Base-by-base conservation (phyloP, 2,797 vertebrate genomes). In the Falco novaeseelandiae region DNA sequence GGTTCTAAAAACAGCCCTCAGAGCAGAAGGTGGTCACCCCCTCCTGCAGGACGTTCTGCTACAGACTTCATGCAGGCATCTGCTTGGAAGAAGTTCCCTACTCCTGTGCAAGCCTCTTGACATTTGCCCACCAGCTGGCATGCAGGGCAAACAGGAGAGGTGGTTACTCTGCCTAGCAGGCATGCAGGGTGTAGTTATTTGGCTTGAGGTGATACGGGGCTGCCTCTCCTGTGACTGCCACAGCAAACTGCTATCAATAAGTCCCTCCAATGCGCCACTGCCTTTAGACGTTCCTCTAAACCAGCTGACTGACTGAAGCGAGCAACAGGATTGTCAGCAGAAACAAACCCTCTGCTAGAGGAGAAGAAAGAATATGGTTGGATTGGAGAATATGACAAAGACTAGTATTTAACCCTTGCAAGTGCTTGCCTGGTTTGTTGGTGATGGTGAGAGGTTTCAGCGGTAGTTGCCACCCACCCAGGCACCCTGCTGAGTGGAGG, bases 121-220 rank as follows among this genome's bases (percentile, higher is more conserved):
- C 14, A 12, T 59, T 61, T 46, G 5, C 54, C 14, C 1, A 3
- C 57, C 42, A 40, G 32, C 12, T 23, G 58, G 19, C 42, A 13
- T 1, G 4, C n/a, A 42, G 20, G 27, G 20, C 42, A n/a, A 36
- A 12, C 32, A 32, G 29, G 25, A 69, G 32, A 65, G 22, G 40
- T 30, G 26, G 19, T 27, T 49, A 57, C 49, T 58, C 59, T 32
- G 30, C 63, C 38, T 8, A 22, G 46, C 38, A 72, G 55, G 29
- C 26, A 6, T 15, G 25, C 1, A 1, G 61, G 10, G 29, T 0
- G 0, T 10, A 12, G 23, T 36, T 65, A 42, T 23, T 34, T 49
- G 25, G 4, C 26, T 80, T 3, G 0, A 14, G 38, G 46, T 11
- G 36, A 30, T 25, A 22, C n/a, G 15, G 29, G 30, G 21, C 34